phyloP scores from a whole-genome alignment of 2,888 invertebrate genomes.

The Torymus auratus region DNA sequence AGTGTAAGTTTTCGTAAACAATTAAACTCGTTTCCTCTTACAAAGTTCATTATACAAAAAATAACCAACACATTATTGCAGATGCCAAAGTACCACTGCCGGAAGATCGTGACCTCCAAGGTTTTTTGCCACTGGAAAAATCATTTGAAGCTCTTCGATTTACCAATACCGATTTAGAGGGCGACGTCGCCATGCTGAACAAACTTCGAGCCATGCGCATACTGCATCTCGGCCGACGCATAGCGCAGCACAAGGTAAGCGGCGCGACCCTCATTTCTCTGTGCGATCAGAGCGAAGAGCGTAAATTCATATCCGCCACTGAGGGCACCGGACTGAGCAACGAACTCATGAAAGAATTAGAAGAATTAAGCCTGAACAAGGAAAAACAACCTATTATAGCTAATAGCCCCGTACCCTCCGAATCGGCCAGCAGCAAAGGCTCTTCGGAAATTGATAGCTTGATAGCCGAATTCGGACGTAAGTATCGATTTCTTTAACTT shows the following conservation, averaged over 20 bases:
- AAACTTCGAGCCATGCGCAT: slow-evolving; percentile 78
- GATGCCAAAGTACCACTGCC: slow-evolving; percentile 84
- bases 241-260: slow-evolving; percentile 77
- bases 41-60: not conserved
- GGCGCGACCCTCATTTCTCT: slow-evolving; percentile 73
- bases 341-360: slow-evolving; percentile 79
- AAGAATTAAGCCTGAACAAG: slow-evolving; percentile 77
- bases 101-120: slow-evolving; percentile 88
- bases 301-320: slow-evolving; percentile 73
- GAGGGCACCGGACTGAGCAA: slow-evolving; percentile 77
- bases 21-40: too few relatives aligned
- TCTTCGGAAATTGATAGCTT: slow-evolving; percentile 68
- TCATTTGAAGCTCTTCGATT: slow-evolving; percentile 80
- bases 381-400: slow-evolving; percentile 65
- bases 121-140: slow-evolving; percentile 85
- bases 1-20: slow-evolving; percentile 74
- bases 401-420: slow-evolving; percentile 73
- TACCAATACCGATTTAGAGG: slow-evolving; percentile 75
- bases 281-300: slow-evolving; percentile 66
- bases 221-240: slow-evolving; percentile 78
- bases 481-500: slow-evolving; percentile 48
- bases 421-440: slow-evolving; percentile 73
- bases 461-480: slow-evolving; percentile 66
- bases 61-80: slow-evolving; percentile 66
- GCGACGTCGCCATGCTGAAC: slow-evolving; percentile 75